phyloP scores from a whole-genome alignment of 2,888 invertebrate species.

The Volucella zonaria region DNA sequence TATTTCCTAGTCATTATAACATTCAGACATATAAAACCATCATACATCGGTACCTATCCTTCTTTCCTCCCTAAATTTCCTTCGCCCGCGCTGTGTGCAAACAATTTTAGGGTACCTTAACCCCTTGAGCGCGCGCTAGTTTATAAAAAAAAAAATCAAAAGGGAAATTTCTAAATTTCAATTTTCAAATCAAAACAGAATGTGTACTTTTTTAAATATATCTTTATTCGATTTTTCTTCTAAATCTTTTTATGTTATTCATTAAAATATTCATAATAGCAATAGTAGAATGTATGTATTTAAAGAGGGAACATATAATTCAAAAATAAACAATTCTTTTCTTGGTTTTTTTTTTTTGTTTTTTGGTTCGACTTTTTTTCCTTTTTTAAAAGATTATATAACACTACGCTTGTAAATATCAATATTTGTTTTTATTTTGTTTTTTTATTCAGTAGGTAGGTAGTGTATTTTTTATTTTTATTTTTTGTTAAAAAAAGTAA shows the following conservation, averaged over 20 bases:
- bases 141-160: too few relatives aligned
- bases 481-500: conserved; percentile 27
- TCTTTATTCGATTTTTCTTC: conserved; percentile 57
- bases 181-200: neutral
- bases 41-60: too few relatives aligned
- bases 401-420: conserved; percentile 29
- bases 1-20: too few relatives aligned
- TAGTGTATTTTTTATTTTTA: conserved; percentile 25
- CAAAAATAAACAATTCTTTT: conserved; percentile 50
- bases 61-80: too few relatives aligned
- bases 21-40: too few relatives aligned
- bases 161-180: too few relatives aligned
- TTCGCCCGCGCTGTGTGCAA: too few relatives aligned
- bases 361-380: conserved; percentile 2
- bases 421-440: conserved; percentile 20
- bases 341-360: conserved; percentile 11
- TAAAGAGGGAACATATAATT: conserved; percentile 57
- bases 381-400: conserved; percentile 13
- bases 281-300: conserved; percentile 57
- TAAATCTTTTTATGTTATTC: conserved; percentile 45
- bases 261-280: conserved; percentile 47
- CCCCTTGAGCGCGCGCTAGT: too few relatives aligned
- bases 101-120: too few relatives aligned
- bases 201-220: conserved; percentile 36
- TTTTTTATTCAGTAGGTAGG: conserved; percentile 10